Evolutionary conservation across 2,888 invertebrate species (phyloP).

Genomic region (Polydrusus cervinus): DNA sequence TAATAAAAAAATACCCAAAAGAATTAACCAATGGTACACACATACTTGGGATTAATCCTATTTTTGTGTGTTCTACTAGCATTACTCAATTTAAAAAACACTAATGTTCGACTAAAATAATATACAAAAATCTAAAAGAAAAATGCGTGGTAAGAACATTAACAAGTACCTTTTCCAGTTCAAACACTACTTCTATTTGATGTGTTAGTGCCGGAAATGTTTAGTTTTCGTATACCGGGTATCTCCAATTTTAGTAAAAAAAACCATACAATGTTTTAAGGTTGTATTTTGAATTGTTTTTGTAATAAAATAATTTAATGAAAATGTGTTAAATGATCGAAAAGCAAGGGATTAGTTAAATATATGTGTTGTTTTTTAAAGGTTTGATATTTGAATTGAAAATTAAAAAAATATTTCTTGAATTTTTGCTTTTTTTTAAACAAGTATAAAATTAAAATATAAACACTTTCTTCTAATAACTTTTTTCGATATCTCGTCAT

Average conservation of each 20-base stretch:
- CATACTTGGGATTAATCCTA: background rate
- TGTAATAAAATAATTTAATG: no score
- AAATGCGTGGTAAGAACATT: conserved; percentile 23
- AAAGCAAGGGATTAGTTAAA: no score
- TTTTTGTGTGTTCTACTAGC: background rate
- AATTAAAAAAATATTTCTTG: no score
- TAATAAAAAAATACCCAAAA: conserved; percentile 5
- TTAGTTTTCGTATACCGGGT: background rate
- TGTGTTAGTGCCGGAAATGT: conserved; percentile 17
- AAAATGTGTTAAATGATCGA: no score
- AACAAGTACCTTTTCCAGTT: conserved; percentile 35
- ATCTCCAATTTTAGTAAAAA: background rate
- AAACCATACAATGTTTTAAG: background rate
- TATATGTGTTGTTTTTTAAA: no score
- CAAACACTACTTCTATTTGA: conserved; percentile 9
- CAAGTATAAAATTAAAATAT: no score
- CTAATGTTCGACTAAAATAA: conserved; percentile 22
- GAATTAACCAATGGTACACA: conserved; percentile 26
- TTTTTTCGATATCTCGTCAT: no score
- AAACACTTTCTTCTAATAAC: no score
- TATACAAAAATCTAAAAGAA: conserved; percentile 33
- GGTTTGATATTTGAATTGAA: no score
- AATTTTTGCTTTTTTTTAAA: no score
- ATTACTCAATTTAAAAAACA: conserved; percentile 6
- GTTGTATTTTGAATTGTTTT: background rate